Base-by-base conservation (phyloP, 2,113 vertebrate genomes). In the Tragulus kanchil region DNA sequence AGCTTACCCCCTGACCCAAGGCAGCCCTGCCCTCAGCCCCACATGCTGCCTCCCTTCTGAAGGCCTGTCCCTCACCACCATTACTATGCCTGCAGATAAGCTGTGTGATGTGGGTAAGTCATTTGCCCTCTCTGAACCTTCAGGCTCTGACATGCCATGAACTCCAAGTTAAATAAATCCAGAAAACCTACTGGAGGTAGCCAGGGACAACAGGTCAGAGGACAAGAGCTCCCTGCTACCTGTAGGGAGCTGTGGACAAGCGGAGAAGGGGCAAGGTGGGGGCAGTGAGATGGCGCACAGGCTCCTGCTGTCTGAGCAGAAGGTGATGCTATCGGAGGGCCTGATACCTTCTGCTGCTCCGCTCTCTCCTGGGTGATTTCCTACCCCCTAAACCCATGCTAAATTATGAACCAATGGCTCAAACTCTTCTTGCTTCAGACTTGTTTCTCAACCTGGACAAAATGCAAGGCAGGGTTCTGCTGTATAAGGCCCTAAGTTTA, bases 101-200 rank as follows among this genome's bases (percentile, higher is more conserved):
- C 25, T 79, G 8, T 67, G 45, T 89, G 31, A 83, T 69, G 50
- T 77, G 23, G 25, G 19, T 58, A 77, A 96, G 92, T 91, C 73
- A 89, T 77, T 8, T 71, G 73, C 75, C 71, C 36, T 93, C 54
- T 58, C 85, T 56, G 84, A 97, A 85, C 69, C 52, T 67, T 93
- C 64, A 31, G 85, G 92, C 50, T 42, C 58, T 78, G 71, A 83
- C 52, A 77, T 56, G 42, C 28, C 52, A 56, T 78, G 48, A 85
- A 93, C 45, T 86, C 73, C 71, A 93, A 97, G 28, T 94, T 87
- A 90, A 81, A 54, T 56, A 85, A 95, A 45, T 62, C 73, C 69
- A 94, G 84, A 14, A 93, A 90, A 88, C 23, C 7, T 31, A 65
- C 28, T 77, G 61, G 31, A 94, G 86, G 36, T 16, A 82, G 52